Conservation (phyloP, 2,797 vertebrate genomes). For the Macropus fuliginosus region DNA sequence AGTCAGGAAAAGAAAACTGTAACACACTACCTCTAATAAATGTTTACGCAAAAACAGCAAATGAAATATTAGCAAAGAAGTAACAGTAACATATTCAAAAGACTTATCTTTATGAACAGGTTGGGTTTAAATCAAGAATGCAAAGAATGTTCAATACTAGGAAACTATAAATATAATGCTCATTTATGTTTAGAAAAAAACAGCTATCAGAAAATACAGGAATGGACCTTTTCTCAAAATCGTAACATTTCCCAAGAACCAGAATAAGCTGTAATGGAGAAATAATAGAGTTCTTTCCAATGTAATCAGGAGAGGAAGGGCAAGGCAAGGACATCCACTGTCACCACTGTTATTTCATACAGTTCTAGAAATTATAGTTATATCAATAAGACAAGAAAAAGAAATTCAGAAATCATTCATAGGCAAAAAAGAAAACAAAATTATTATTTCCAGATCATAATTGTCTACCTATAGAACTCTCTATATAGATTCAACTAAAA, state of each 20-base stretch:
- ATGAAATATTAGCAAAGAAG: background rate
- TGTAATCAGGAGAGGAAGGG: background rate
- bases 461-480: background rate
- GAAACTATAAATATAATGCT: background rate
- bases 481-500: background rate
- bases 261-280: background rate
- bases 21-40: conserved; percentile 9
- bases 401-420: background rate
- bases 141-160: background rate
- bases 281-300: background rate
- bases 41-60: background rate
- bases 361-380: background rate
- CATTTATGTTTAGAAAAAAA: background rate
- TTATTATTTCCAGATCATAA: background rate
- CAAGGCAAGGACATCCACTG: background rate
- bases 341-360: background rate
- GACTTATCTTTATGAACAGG: background rate
- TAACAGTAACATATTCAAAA: background rate
- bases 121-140: background rate
- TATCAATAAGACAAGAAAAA: background rate
- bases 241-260: background rate
- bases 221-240: background rate
- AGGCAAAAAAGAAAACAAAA: background rate
- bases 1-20: background rate
- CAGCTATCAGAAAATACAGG: background rate